Evolutionary conservation across 1,140 invertebrate genomes (phyloP).

Genomic region (Chionoecetes opilio): DNA sequence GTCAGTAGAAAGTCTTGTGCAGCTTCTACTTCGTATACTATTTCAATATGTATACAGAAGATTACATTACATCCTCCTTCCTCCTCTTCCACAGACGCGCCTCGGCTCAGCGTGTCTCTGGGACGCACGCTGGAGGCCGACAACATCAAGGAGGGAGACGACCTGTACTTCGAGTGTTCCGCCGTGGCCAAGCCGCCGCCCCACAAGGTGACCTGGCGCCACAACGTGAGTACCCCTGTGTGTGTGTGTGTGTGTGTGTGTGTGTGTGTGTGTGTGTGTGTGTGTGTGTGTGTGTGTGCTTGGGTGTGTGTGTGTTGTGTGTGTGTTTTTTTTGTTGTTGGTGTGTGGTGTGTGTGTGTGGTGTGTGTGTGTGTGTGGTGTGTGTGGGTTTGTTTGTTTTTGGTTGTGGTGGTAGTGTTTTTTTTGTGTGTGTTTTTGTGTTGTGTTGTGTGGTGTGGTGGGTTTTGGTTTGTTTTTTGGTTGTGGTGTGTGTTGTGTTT

Average conservation of each 20-base stretch:
- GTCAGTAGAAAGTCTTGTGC: no score
- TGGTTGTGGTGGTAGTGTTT: no score
- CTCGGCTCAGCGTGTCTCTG: conserved; percentile 90
- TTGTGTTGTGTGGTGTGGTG: no score
- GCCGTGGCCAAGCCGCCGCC: conserved; percentile 92
- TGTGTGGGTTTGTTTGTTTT: no score
- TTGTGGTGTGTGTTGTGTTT: no score
- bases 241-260: background rate
- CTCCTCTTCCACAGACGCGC: conserved; percentile 92
- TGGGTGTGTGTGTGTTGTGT: background rate
- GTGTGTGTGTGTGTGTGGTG: no score
- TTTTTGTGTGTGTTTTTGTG: no score
- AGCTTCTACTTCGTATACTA: no score
- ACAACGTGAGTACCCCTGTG: conserved; percentile 90
- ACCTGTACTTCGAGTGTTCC: conserved; percentile 95
- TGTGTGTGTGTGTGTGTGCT: background rate
- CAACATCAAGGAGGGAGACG: conserved; percentile 92
- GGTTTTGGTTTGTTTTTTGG: no score
- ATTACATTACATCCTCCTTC: background rate
- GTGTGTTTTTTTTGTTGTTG: no score
- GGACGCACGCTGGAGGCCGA: conserved; percentile 93
- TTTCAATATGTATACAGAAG: background rate
- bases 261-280: background rate
- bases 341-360: no score
- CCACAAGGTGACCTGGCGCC: conserved; percentile 95